These are phyloP conservation scores for Leucania comma DNA, from an alignment of 2,888 invertebrate genomes.

Conservation along the genomic window DNA sequence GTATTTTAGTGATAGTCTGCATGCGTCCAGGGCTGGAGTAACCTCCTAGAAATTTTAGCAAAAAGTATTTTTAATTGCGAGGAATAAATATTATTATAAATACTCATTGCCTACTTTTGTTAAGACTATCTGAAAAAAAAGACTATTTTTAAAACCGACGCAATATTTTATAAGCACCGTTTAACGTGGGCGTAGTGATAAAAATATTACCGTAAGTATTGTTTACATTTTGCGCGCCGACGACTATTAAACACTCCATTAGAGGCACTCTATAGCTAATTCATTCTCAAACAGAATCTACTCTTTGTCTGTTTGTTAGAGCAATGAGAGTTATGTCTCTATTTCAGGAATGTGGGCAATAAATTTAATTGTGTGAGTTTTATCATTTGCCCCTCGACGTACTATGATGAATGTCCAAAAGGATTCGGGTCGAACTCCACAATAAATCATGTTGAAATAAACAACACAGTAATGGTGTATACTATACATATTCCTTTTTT, in stretches of 20 bases:
- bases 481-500: conserved; percentile 13
- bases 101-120: not conserved
- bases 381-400: conserved; percentile 49
- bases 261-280: conserved; percentile 43
- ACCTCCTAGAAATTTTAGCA: too few relatives aligned
- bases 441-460: conserved; percentile 58
- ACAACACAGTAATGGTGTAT: conserved; percentile 34
- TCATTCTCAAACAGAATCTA: conserved; percentile 31
- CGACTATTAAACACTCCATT: conserved; percentile 21
- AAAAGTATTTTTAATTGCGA: too few relatives aligned
- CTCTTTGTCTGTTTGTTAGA: conserved; percentile 46
- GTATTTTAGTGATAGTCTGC: too few relatives aligned
- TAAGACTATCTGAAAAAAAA: not conserved
- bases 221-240: conserved; percentile 32
- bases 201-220: not conserved
- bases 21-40: too few relatives aligned
- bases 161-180: not conserved
- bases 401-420: conserved; percentile 49
- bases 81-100: too few relatives aligned
- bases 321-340: conserved; percentile 57
- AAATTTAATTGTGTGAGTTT: conserved; percentile 59
- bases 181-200: conserved; percentile 15
- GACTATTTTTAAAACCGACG: not conserved
- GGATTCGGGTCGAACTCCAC: conserved; percentile 51
- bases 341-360: conserved; percentile 50